A percentile compares a stretch with the other conserved stretches of the same genome.
These are phyloP conservation scores for Sarcophilus harrisii DNA, from an alignment of 2,797 vertebrate species.

Conservation along the genomic window DNA sequence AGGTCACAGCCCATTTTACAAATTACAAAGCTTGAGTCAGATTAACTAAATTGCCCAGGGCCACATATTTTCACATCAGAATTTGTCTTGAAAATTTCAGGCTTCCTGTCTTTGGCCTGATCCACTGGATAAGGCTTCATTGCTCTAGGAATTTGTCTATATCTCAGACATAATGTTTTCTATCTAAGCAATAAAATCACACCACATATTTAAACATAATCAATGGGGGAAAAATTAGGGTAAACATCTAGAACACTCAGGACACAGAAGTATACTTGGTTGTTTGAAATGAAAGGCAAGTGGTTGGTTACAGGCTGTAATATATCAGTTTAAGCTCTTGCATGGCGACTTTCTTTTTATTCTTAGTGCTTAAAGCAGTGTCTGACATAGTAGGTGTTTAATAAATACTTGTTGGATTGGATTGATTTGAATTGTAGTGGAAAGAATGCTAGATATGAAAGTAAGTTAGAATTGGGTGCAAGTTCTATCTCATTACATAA, in stretches of 20 bases:
- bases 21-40: constrained; percentile 33
- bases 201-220: background rate
- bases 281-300: background rate
- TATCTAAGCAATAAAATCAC: constrained; percentile 44
- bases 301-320: background rate
- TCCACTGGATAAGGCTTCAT: background rate
- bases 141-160: constrained; percentile 24
- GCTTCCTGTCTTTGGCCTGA: background rate
- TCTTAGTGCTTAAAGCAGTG: constrained; percentile 28
- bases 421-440: background rate
- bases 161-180: constrained; percentile 46
- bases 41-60: constrained; percentile 35
- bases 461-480: background rate
- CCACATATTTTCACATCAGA: constrained; percentile 7
- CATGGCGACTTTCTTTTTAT: constrained; percentile 8
- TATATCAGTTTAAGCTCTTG: constrained; percentile 30
- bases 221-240: constrained; percentile 39
- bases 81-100: background rate
- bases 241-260: constrained; percentile 38
- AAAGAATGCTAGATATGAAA: background rate
- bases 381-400: background rate
- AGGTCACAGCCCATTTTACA: constrained; percentile 54
- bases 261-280: background rate
- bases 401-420: background rate
- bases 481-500: background rate